A percentile compares a stretch with the other conserved stretches of the same genome.
Conservation (phyloP, 2,797 vertebrate genomes). For the Clarias platycephalus region DNA sequence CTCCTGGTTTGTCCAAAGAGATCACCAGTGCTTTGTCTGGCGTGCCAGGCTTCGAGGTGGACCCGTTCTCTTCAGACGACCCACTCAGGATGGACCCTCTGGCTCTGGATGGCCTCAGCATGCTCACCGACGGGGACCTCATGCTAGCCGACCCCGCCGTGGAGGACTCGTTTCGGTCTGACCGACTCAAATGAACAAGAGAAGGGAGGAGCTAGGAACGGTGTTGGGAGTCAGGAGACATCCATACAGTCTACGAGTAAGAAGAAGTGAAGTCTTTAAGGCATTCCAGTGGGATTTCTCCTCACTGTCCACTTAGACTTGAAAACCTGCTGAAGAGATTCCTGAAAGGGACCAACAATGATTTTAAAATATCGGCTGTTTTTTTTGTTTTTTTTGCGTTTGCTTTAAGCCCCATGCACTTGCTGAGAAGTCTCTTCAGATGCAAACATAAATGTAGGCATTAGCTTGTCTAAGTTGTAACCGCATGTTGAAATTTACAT, state of each 20-base stretch:
- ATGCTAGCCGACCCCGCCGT: constrained; percentile 87
- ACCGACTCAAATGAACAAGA: constrained; percentile 79
- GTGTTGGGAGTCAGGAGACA: constrained; percentile 2
- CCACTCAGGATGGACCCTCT: constrained; percentile 84
- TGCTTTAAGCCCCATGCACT: constrained; percentile 59
- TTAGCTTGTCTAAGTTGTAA: constrained; percentile 63
- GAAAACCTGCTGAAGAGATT: constrained; percentile 38
- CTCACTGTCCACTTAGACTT: constrained; percentile 6
- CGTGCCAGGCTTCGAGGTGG: constrained; percentile 89
- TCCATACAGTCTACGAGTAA: background rate
- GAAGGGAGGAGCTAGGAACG: background rate
- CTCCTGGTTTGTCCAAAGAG: constrained; percentile 88
- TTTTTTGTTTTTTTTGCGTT: background rate
- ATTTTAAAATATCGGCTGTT: background rate
- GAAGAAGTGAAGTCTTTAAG: constrained; percentile 28
- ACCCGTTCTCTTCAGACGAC: constrained; percentile 81
- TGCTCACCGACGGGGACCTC: constrained; percentile 85
- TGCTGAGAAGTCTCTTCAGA: constrained; percentile 58
- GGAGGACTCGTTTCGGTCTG: constrained; percentile 90
- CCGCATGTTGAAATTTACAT: constrained; percentile 63
- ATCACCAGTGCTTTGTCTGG: constrained; percentile 85
- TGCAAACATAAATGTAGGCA: constrained; percentile 57
- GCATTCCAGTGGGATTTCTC: constrained; percentile 47
- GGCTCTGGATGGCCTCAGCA: constrained; percentile 82
- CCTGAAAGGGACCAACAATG: constrained; percentile 43